phyloP scores from a whole-genome alignment of 2,888 invertebrate genomes.

The Drosophila mimetica region DNA sequence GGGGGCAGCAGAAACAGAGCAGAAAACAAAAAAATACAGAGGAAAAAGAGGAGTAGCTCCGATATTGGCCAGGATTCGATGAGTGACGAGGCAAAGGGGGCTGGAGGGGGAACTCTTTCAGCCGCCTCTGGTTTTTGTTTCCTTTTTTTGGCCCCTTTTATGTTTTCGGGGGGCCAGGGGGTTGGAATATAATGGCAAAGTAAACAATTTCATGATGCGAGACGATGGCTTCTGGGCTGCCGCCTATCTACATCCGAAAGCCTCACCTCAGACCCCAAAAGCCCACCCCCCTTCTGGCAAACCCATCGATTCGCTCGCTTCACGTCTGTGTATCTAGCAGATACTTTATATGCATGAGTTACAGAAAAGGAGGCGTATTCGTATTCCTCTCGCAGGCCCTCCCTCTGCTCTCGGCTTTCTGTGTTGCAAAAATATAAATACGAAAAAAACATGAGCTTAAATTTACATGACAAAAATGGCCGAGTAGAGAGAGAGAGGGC shows the following conservation, averaged over 20 bases:
- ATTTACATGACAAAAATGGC: slow-evolving; percentile 63
- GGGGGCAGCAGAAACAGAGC: background rate
- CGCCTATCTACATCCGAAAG: slow-evolving; percentile 38
- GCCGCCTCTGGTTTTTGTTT: slow-evolving; percentile 29
- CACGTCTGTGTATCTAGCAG: slow-evolving; percentile 75
- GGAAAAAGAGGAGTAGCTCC: slow-evolving; percentile 13
- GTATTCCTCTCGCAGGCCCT: slow-evolving; percentile 55
- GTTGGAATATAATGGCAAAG: slow-evolving; percentile 66
- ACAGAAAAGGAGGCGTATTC: slow-evolving; percentile 77
- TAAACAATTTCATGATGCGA: slow-evolving; percentile 65
- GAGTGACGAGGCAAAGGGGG: slow-evolving; percentile 4
- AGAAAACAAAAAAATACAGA: background rate
- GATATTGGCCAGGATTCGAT: slow-evolving; percentile 37
- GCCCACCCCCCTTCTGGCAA: slow-evolving; percentile 4
- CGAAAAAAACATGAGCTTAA: slow-evolving; percentile 22
- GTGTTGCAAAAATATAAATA: slow-evolving; percentile 63
- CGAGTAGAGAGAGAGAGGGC: slow-evolving; percentile 18
- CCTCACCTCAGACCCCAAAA: slow-evolving; percentile 26
- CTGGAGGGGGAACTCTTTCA: background rate
- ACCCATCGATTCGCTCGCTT: slow-evolving; percentile 35
- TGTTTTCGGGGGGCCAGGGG: slow-evolving; percentile 1
- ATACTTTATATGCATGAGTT: slow-evolving; percentile 80
- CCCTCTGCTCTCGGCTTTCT: slow-evolving; percentile 20
- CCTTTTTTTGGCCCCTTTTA: background rate
- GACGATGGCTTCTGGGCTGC: slow-evolving; percentile 49